These are phyloP conservation scores for Helicoverpa assulta DNA, from an alignment of 2,888 invertebrate genomes.

Conservation along the genomic window DNA sequence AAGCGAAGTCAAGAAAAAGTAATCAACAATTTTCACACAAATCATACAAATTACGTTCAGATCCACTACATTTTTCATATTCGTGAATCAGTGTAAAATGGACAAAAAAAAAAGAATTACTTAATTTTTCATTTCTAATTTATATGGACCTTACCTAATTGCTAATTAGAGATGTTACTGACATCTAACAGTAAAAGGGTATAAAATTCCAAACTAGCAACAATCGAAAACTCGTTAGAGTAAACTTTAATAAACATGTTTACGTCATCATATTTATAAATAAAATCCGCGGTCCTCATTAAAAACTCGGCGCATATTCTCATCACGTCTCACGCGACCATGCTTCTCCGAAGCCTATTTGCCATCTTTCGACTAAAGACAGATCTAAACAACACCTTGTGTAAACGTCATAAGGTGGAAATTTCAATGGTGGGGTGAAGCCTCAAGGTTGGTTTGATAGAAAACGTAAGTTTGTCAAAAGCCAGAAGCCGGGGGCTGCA, in stretches of 20 bases:
- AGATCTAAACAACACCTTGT: conserved; percentile 58
- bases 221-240: conserved; percentile 3
- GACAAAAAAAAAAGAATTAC: too few species aligned
- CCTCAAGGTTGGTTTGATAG: conserved; percentile 49
- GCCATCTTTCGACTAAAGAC: conserved; percentile 19
- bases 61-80: too few species aligned
- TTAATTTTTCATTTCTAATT: too few species aligned
- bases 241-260: conserved; percentile 40
- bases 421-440: conserved; percentile 15
- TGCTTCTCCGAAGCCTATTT: conserved; percentile 40
- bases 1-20: too few species aligned
- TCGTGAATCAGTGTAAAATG: too few species aligned
- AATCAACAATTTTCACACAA: too few species aligned
- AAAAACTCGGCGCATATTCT: conserved; percentile 78
- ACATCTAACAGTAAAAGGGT: not conserved
- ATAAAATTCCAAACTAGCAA: not conserved
- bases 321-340: conserved; percentile 76
- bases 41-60: too few species aligned
- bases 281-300: conserved; percentile 73
- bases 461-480: conserved; percentile 69
- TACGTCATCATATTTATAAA: conserved; percentile 63
- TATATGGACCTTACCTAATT: too few species aligned
- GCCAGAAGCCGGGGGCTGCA: conserved; percentile 83
- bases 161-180: too few species aligned
- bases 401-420: conserved; percentile 49